Evolutionary conservation across 2,888 invertebrate species (phyloP).

Genomic region (Dryobota labecula): DNA sequence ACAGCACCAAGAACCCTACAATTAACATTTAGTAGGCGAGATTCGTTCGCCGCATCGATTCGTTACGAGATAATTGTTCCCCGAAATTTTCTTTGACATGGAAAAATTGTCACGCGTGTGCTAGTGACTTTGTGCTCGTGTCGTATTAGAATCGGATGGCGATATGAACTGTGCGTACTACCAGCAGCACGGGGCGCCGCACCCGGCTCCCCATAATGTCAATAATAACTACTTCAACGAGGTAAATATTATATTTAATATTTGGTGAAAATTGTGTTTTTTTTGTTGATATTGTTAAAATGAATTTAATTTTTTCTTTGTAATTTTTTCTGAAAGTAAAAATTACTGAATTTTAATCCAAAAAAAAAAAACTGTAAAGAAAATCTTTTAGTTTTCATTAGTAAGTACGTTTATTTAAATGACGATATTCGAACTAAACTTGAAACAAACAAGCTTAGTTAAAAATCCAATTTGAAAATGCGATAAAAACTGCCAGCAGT

Average conservation of each 20-base stretch:
- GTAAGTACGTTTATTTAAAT: not conserved
- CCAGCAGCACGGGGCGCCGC: conserved; percentile 85
- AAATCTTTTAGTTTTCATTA: not conserved
- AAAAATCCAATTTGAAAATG: conserved; percentile 23
- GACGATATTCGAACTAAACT: not conserved
- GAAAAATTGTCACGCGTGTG: conserved; percentile 80
- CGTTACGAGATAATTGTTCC: conserved; percentile 89
- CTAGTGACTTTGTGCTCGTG: conserved; percentile 65
- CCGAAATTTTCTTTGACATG: conserved; percentile 82
- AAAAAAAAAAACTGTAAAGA: not conserved
- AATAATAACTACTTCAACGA: conserved; percentile 87
- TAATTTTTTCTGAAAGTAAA: not conserved
- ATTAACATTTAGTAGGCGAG: conserved; percentile 87
- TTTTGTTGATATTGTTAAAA: not conserved
- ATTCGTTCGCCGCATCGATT: conserved; percentile 90
- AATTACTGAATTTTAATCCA: accelerated
- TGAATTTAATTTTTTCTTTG: accelerated
- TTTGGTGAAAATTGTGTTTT: not conserved
- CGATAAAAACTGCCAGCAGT: no score
- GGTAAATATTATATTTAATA: conserved; percentile 75
- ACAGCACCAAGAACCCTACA: conserved; percentile 85
- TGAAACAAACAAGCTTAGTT: not conserved
- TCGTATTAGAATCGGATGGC: conserved; percentile 78
- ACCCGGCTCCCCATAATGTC: conserved; percentile 85
- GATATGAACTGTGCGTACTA: conserved; percentile 89